phyloP scores from a whole-genome alignment of 2,113 vertebrate species.

The Pseudorectes ferrugineus region DNA sequence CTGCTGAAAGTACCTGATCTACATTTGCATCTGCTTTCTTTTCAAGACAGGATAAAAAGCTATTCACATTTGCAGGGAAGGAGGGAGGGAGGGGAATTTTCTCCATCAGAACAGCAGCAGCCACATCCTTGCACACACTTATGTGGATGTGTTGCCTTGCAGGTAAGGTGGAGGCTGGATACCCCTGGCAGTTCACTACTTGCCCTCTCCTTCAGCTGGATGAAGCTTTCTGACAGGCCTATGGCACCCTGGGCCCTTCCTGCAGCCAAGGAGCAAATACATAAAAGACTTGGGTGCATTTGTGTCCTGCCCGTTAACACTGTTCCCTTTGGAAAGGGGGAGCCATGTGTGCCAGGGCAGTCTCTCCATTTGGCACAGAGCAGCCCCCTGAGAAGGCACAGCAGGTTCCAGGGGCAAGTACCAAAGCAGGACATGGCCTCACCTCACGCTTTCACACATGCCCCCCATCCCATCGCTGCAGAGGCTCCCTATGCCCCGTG shows the following conservation, averaged over 20 bases:
- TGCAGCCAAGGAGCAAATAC: background rate
- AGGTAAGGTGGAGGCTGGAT: background rate
- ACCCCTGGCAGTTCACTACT: background rate
- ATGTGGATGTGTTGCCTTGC: background rate
- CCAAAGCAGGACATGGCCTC: background rate
- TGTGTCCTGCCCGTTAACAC: background rate
- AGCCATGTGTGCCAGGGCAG: background rate
- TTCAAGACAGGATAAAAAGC: background rate
- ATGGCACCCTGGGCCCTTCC: background rate
- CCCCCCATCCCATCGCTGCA: rapidly evolving
- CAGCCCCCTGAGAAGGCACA: background rate
- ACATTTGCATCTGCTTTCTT: conserved; percentile 30
- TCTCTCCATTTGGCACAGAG: rapidly evolving
- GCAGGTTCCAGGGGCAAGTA: rapidly evolving
- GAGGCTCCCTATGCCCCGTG: rapidly evolving
- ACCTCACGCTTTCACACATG: rapidly evolving
- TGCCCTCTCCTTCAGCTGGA: background rate
- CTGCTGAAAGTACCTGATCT: conserved; percentile 50
- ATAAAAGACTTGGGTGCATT: background rate
- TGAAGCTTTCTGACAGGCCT: background rate
- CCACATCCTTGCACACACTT: background rate
- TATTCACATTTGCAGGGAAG: background rate
- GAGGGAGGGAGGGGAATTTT: background rate
- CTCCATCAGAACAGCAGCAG: background rate
- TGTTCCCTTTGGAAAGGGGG: background rate